Base-by-base conservation (phyloP, 2,888 invertebrate genomes). In the Pycnomerus fuliginosus region DNA sequence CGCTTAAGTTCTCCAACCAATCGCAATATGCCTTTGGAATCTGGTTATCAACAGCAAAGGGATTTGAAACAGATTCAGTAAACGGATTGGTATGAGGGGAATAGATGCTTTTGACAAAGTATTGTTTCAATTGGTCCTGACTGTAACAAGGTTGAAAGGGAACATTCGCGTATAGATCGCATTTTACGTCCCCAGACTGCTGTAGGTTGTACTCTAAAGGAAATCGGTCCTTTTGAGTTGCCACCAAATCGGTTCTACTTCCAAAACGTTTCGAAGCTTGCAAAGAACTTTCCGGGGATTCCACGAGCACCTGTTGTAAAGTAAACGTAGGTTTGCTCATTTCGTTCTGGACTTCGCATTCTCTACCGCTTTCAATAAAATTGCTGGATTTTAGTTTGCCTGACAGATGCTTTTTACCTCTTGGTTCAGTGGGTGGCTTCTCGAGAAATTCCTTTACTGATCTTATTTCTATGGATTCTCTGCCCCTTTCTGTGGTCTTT, bases 381-480 rank as follows among this genome's bases (percentile, higher is more conserved):
- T 41, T 55, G n/a, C 50, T 52, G 38, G 64, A 56, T 44, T 58
- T 64, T 22, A 52, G 61, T 2, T 37, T 37, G 3, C 32, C 35
- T 1, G 27, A 8, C 7, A 22, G 34, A 3, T 20, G 22, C 16
- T 42, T 42, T 15, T 35, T 42, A 4, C n/a, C 15, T 16, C 32
- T 37, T 32, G 1, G 12, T 7, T 16, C 34, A 33, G 46, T 47
- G n/a, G 17, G 13, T n/a, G 52, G 42, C 16, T 38, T 46, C 28
- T 62, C 69, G 53, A 65, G 62, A 64, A 68, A 69, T 44, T 70
- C 71, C 3, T 65, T 54, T 0, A 71, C 66, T 2, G 75, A 76
- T 43, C 74, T 60, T 28, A 77, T 74, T 62, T 77, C 76, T 30
- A 76, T 74, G 31, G 72, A 73, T 55, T 76, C 76, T 55, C 70